Percentiles rank a stretch among this genome's conserved stretches.
Conservation (phyloP, 2,888 invertebrate genomes). For the Lamproptera curius region DNA sequence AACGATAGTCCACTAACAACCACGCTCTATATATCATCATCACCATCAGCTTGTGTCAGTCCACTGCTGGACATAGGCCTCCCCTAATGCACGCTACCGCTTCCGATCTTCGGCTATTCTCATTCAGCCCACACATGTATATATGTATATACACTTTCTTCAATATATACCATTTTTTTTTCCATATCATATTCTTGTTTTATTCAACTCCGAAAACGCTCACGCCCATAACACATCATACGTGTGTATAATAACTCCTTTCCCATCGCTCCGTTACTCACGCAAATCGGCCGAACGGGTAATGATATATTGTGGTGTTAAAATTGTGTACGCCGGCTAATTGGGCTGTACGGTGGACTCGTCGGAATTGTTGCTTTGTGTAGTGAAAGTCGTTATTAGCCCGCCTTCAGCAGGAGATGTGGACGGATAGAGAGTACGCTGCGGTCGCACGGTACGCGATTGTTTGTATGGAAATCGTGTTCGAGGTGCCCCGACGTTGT, state of each 20-base stretch:
- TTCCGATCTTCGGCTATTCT: too few species aligned
- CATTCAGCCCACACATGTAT: too few species aligned
- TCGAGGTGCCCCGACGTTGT: too few species aligned
- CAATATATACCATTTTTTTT: too few species aligned
- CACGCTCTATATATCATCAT: too few species aligned
- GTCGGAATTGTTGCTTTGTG: slow-evolving; percentile 15
- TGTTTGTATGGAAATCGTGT: not conserved
- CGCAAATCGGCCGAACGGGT: slow-evolving; percentile 10
- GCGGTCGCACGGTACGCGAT: slow-evolving; percentile 9
- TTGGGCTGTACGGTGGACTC: slow-evolving; percentile 13
- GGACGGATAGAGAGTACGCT: slow-evolving; percentile 4
- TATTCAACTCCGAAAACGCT: too few species aligned
- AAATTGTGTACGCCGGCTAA: slow-evolving; percentile 18
- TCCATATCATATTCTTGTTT: too few species aligned
- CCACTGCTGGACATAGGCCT: too few species aligned
- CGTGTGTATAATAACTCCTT: slow-evolving; percentile 8
- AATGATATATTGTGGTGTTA: slow-evolving; percentile 22
- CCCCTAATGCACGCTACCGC: too few species aligned
- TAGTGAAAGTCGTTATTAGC: slow-evolving; percentile 18
- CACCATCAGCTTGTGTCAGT: too few species aligned
- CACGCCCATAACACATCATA: not conserved
- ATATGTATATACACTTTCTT: too few species aligned
- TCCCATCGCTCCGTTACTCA: slow-evolving; percentile 18
- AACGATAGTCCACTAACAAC: too few species aligned
- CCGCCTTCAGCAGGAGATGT: slow-evolving; percentile 5